A percentile compares a stretch with the other conserved stretches of the same genome.
Evolutionary conservation across 2,888 invertebrate genomes (phyloP).

Genomic region (Dasypogon diadema): DNA sequence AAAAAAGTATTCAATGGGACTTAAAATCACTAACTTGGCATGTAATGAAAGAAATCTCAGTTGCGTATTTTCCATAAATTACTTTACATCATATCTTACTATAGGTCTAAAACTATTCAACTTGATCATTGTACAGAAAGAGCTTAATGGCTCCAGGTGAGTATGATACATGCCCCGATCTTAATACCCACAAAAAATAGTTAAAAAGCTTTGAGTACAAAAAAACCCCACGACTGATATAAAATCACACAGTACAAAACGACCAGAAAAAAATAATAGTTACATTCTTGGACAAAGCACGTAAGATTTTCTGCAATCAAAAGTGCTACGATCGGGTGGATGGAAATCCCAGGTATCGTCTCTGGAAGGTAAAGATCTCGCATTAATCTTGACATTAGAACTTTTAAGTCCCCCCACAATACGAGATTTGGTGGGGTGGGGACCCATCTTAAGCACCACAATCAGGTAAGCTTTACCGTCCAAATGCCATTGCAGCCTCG

Average conservation of each 20-base stretch:
- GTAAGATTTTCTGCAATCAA: conserved; percentile 31
- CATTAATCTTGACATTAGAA: conserved; percentile 29
- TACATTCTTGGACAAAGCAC: conserved; percentile 30
- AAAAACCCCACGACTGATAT: conserved; percentile 16
- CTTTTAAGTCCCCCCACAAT: background rate
- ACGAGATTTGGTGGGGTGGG: conserved; percentile 7
- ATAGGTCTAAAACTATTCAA: background rate
- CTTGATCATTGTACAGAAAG: conserved; percentile 8
- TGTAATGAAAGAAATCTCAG: conserved; percentile 4
- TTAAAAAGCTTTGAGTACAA: background rate
- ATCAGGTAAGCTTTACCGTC: background rate
- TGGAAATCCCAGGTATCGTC: conserved; percentile 39
- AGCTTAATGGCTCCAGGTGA: conserved; percentile 16
- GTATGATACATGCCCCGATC: background rate
- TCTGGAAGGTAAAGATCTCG: conserved; percentile 18
- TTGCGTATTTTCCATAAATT: conserved; percentile 49
- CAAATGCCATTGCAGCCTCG: conserved; percentile 4
- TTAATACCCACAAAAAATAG: conserved; percentile 29
- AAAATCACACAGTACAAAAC: background rate
- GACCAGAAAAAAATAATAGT: conserved; percentile 2
- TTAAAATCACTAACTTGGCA: background rate
- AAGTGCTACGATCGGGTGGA: conserved; percentile 21
- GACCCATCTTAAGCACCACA: background rate
- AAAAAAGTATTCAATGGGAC: background rate
- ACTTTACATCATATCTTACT: conserved; percentile 43